Evolutionary conservation across 2,888 invertebrate genomes (phyloP).

Genomic region (Exocentrus adspersus): DNA sequence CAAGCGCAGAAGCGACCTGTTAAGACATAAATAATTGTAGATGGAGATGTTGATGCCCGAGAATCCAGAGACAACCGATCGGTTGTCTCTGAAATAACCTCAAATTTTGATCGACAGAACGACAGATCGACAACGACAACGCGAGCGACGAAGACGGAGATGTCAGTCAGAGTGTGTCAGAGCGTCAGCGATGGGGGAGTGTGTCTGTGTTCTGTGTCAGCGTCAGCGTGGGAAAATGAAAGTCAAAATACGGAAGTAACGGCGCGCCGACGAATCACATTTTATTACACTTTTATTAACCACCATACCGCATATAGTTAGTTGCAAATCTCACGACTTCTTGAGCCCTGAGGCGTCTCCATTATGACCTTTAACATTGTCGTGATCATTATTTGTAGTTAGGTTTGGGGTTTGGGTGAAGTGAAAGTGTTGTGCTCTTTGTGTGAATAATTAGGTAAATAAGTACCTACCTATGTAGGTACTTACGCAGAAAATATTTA

Average conservation of each 20-base stretch:
- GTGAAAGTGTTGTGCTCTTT: neutral
- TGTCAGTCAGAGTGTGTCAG: no score
- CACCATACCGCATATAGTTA: no score
- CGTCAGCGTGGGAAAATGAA: slow-evolving; percentile 1
- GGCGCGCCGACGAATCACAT: neutral
- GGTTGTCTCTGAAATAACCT: neutral
- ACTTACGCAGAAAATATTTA: neutral
- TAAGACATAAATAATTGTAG: no score
- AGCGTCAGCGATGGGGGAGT: no score
- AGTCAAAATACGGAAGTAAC: neutral
- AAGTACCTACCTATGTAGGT: neutral
- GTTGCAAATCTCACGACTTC: neutral
- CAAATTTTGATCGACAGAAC: neutral
- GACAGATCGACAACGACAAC: no score
- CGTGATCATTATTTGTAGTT: neutral
- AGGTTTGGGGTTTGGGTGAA: no score
- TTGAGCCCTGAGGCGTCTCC: neutral
- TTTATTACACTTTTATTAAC: no score
- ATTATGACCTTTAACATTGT: neutral
- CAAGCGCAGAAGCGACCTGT: neutral
- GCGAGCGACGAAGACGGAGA: no score
- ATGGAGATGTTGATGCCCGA: no score
- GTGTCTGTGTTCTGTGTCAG: no score
- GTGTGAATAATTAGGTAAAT: neutral
- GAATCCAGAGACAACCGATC: no score